Percentiles rank a stretch among this genome's conserved stretches.
phyloP scores from a whole-genome alignment of 2,797 vertebrate genomes.

The Martes flavigula region DNA sequence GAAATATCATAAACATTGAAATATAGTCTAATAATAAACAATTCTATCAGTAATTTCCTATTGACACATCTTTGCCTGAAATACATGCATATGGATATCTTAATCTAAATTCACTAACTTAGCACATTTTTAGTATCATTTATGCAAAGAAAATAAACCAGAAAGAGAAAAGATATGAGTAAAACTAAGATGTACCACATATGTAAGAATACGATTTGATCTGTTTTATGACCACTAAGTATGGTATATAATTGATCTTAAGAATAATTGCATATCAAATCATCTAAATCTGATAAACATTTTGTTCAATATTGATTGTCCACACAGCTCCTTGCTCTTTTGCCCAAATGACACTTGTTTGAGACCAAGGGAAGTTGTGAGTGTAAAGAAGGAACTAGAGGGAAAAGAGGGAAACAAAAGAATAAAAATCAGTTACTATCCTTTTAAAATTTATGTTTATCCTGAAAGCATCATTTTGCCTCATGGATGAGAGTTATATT shows the following conservation, averaged over 20 bases:
- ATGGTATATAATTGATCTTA: neutral
- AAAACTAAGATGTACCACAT: neutral
- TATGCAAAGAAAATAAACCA: neutral
- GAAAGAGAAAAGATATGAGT: neutral
- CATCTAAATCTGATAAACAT: neutral
- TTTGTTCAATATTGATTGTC: neutral
- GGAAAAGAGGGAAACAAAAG: neutral
- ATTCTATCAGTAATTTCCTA: neutral
- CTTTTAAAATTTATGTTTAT: neutral
- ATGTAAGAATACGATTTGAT: neutral
- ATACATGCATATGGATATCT: neutral
- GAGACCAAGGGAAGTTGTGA: neutral
- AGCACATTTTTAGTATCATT: neutral
- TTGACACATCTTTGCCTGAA: neutral
- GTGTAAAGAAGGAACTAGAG: neutral
- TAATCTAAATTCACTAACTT: neutral
- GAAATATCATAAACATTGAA: neutral
- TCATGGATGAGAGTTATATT: neutral
- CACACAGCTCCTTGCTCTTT: neutral
- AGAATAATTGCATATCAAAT: neutral
- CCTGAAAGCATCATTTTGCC: neutral
- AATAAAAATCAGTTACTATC: neutral
- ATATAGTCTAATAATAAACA: neutral
- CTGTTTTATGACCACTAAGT: neutral
- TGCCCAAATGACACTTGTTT: neutral